phyloP scores from a whole-genome alignment of 2,888 invertebrate species.

The Polymixis lichenea region DNA sequence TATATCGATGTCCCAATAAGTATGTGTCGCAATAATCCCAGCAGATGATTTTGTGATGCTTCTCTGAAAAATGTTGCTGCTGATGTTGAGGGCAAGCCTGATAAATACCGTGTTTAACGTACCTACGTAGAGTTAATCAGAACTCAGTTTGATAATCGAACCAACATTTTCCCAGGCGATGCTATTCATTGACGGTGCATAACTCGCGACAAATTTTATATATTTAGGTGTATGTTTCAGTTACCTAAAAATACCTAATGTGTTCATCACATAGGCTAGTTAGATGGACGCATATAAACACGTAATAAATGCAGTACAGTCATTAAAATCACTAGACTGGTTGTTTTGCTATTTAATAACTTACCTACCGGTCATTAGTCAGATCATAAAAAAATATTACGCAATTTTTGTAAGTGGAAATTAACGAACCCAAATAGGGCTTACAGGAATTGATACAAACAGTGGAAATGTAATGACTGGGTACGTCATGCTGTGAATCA shows the following conservation, averaged over 20 bases:
- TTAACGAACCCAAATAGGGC: slow-evolving; percentile 51
- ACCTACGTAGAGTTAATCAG: neutral
- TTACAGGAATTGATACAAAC: slow-evolving; percentile 56
- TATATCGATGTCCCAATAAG: neutral
- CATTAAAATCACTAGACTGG: slow-evolving; percentile 14
- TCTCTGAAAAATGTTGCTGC: neutral
- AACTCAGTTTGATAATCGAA: neutral
- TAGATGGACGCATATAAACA: neutral
- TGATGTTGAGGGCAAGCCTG: neutral
- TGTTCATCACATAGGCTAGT: neutral
- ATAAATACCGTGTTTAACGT: neutral
- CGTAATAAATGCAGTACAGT: slow-evolving; percentile 1
- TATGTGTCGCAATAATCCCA: neutral
- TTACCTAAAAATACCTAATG: neutral
- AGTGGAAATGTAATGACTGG: slow-evolving; percentile 52
- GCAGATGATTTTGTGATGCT: neutral
- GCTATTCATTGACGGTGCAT: neutral
- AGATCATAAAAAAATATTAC: slow-evolving; percentile 58
- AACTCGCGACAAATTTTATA: neutral
- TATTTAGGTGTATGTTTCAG: neutral
- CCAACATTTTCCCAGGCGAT: neutral
- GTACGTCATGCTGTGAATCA: slow-evolving; percentile 51
- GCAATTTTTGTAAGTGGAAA: slow-evolving; percentile 60
- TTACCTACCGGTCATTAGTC: slow-evolving; percentile 34
- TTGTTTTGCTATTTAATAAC: slow-evolving; percentile 34